These are phyloP conservation scores for Latrodectus elegans DNA, from an alignment of 2,888 invertebrate species.

Conservation along the genomic window DNA sequence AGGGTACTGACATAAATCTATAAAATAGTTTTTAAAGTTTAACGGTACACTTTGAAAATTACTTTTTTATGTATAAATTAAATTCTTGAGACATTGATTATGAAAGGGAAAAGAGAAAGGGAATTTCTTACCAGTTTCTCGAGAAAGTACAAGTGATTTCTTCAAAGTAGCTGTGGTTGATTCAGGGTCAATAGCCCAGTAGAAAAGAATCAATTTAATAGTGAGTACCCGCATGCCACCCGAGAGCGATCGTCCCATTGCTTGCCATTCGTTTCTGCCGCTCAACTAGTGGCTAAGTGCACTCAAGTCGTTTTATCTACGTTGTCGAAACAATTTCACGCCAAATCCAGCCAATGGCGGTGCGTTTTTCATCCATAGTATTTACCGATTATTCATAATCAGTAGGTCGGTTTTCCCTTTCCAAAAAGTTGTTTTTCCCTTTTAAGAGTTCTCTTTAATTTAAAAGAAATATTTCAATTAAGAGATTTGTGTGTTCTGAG, in stretches of 20 bases:
- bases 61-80: no score
- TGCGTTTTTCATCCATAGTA: not conserved
- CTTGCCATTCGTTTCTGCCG: constrained; percentile 12
- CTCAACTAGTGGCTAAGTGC: constrained; percentile 9
- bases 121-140: constrained; percentile 3
- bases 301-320: constrained; percentile 25
- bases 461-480: no score
- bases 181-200: constrained; percentile 1
- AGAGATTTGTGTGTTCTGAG: no score
- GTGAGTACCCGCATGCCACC: not conserved
- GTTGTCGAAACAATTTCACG: constrained; percentile 19
- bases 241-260: not conserved
- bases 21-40: no score
- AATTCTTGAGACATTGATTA: not conserved
- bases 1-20: no score
- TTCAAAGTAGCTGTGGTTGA: not conserved
- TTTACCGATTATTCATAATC: not conserved
- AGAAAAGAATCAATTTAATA: constrained; percentile 3
- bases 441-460: not conserved
- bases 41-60: no score
- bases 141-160: not conserved
- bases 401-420: not conserved
- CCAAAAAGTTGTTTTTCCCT: not conserved
- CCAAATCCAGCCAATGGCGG: constrained; percentile 32
- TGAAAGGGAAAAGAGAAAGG: not conserved